A percentile compares a stretch with the other conserved stretches of the same genome.
These are phyloP conservation scores for Knipowitschia caucasica DNA, from an alignment of 2,797 vertebrate genomes.

Conservation along the genomic window DNA sequence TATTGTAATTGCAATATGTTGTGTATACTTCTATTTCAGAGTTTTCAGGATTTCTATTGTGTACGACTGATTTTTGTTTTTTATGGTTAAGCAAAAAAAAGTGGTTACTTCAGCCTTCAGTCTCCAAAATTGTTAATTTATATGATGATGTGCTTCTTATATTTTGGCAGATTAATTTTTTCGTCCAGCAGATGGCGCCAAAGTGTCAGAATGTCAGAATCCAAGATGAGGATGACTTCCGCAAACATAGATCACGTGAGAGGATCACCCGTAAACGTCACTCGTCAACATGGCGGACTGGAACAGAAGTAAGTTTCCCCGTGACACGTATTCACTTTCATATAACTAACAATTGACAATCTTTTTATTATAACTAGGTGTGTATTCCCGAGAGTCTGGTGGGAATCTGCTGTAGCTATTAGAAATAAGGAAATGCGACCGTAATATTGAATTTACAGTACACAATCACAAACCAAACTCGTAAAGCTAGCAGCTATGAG, in stretches of 20 bases:
- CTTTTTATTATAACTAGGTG: accelerated
- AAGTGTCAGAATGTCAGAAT: not conserved
- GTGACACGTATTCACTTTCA: constrained; percentile 58
- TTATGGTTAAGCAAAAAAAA: no score
- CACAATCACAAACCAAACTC: no score
- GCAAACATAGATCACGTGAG: constrained; percentile 10
- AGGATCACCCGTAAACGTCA: constrained; percentile 42
- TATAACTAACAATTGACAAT: not conserved
- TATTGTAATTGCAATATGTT: no score
- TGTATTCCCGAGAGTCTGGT: accelerated
- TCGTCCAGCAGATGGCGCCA: not conserved
- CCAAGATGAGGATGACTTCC: not conserved
- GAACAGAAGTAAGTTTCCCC: constrained; percentile 60
- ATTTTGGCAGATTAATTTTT: not conserved
- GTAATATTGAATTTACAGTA: not conserved
- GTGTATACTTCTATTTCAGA: no score
- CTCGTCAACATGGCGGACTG: constrained; percentile 68
- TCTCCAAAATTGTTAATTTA: not conserved
- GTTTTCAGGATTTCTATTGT: no score
- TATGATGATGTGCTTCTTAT: not conserved
- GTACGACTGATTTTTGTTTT: no score
- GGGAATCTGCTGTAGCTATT: not conserved
- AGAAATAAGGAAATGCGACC: not conserved
- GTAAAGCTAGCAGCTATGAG: no score
- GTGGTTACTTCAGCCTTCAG: no score